phyloP scores from a whole-genome alignment of 2,113 vertebrate genomes.

The Electrona antarctica region DNA sequence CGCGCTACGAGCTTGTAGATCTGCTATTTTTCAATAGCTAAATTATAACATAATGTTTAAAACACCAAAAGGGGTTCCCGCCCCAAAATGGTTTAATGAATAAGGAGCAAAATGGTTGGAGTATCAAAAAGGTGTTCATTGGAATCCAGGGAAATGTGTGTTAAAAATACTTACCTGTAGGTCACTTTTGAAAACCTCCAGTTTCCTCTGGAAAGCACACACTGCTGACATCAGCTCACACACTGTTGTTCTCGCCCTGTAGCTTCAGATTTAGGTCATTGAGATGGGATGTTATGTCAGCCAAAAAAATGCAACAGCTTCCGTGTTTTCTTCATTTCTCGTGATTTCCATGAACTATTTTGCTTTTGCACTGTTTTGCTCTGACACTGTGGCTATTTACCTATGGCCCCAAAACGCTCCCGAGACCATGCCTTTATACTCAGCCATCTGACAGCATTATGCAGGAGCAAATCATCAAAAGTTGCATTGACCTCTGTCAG shows the following conservation, averaged over 20 bases:
- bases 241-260: conserved; percentile 39
- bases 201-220: conserved; percentile 44
- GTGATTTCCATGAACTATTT: conserved; percentile 19
- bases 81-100: neutral
- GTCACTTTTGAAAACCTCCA: conserved; percentile 37
- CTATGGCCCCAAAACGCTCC: conserved; percentile 10
- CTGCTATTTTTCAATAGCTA: too few species aligned
- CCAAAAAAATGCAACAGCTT: conserved; percentile 37
- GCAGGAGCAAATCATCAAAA: conserved; percentile 22
- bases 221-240: conserved; percentile 39
- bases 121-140: neutral
- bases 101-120: neutral
- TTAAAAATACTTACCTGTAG: conserved; percentile 21
- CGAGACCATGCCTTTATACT: conserved; percentile 28
- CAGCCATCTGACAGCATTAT: conserved; percentile 32
- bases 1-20: too few species aligned
- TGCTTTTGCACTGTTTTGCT: conserved; percentile 28
- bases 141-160: conserved; percentile 8
- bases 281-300: conserved; percentile 36
- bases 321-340: conserved; percentile 26
- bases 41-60: too few species aligned
- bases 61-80: too few species aligned
- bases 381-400: conserved; percentile 17
- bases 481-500: conserved; percentile 28
- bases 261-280: conserved; percentile 33